Evolutionary conservation across 2,113 vertebrate genomes (phyloP).

Genomic region (Dicerorhinus sumatrensis): DNA sequence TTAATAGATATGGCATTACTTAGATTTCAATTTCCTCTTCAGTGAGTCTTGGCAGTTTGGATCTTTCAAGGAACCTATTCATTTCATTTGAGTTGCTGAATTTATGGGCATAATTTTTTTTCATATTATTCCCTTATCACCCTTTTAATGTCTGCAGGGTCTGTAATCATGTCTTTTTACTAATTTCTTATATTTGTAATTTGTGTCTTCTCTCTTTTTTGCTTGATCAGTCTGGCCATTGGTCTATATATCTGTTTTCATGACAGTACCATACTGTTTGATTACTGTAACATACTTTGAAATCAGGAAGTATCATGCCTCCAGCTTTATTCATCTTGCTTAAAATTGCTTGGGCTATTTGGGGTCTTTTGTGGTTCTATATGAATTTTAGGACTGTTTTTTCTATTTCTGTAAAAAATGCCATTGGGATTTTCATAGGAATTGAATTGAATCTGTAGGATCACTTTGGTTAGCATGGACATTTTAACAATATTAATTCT

Average conservation of each 20-base stretch:
- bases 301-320: neutral
- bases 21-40: neutral
- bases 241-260: neutral
- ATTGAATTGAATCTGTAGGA: neutral
- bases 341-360: neutral
- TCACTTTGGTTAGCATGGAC: neutral
- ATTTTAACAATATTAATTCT: slow-evolving; percentile 2
- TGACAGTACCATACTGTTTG: neutral
- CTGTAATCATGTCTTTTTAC: neutral
- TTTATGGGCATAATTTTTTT: neutral
- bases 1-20: neutral
- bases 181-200: neutral
- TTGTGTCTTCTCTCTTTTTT: neutral
- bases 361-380: neutral
- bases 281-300: neutral
- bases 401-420: neutral
- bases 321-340: neutral
- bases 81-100: neutral
- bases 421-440: neutral
- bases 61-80: neutral
- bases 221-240: neutral
- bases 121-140: neutral
- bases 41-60: neutral
- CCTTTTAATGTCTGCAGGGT: neutral
- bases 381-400: neutral